Percentiles rank a stretch among this genome's conserved stretches.
Evolutionary conservation across 2,113 vertebrate species (phyloP).

Genomic region (Callionymus lyra): DNA sequence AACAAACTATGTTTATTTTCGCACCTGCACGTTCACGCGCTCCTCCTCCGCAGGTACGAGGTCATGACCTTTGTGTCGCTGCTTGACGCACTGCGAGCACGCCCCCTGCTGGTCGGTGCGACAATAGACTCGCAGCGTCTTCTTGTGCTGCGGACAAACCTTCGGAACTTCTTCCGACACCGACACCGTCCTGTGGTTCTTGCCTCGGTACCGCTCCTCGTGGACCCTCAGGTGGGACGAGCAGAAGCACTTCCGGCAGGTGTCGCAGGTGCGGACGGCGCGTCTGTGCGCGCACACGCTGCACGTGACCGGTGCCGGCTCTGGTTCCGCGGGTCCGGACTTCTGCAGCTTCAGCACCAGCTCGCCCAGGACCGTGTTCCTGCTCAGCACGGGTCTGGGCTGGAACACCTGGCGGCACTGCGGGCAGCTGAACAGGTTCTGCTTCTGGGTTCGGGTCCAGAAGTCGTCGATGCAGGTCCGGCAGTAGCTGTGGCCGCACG

Average conservation of each 20-base stretch:
- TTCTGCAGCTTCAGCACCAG: conserved; percentile 52
- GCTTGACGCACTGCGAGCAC: conserved; percentile 61
- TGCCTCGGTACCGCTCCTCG: conserved; percentile 72
- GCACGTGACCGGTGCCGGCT: conserved; percentile 10
- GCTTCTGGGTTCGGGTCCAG: conserved; percentile 59
- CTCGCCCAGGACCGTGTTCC: conserved; percentile 62
- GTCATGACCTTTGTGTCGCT: conserved; percentile 60
- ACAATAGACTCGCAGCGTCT: conserved; percentile 58
- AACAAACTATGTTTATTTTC: too few relatives aligned
- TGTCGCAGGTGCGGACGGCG: conserved; percentile 76
- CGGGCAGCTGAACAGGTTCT: conserved; percentile 56
- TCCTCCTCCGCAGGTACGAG: conserved; percentile 33
- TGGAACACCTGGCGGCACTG: conserved; percentile 65
- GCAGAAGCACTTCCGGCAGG: conserved; percentile 80
- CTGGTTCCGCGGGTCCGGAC: background rate
- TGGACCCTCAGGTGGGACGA: conserved; percentile 80
- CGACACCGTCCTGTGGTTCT: conserved; percentile 70
- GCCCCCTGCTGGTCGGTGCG: conserved; percentile 57
- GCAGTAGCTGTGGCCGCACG: conserved; percentile 83
- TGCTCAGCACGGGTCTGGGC: conserved; percentile 58
- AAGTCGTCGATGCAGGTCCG: conserved; percentile 67
- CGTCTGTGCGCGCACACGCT: conserved; percentile 61
- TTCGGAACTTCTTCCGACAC: conserved; percentile 50
- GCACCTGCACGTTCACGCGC: conserved; percentile 54
- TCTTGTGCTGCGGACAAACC: conserved; percentile 56